A percentile compares a stretch with the other conserved stretches of the same genome.
phyloP scores from a whole-genome alignment of 2,888 invertebrate species.

The Sphaerophoria rueppellii region DNA sequence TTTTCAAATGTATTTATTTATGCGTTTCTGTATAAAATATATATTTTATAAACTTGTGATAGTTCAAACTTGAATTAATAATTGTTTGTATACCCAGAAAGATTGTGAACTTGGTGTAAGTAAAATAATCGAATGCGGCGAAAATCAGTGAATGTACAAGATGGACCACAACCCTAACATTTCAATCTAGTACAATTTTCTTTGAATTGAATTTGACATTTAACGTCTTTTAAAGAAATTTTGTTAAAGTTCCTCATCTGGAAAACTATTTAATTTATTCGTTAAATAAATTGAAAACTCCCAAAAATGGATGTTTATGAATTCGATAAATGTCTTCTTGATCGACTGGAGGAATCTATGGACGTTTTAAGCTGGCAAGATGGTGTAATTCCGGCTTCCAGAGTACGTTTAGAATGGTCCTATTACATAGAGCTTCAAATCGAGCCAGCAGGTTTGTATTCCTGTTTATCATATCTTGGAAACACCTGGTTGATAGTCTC shows the following conservation, averaged over 20 bases:
- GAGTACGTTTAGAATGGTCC: slow-evolving; percentile 84
- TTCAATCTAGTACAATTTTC: neutral
- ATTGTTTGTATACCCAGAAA: too few relatives aligned
- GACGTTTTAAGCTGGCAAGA: slow-evolving; percentile 83
- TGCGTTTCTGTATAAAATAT: too few relatives aligned
- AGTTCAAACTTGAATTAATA: too few relatives aligned
- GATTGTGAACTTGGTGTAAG: too few relatives aligned
- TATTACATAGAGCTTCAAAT: slow-evolving; percentile 84
- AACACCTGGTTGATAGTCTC: neutral
- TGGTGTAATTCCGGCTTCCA: slow-evolving; percentile 82
- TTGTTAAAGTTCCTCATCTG: neutral
- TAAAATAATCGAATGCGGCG: too few relatives aligned
- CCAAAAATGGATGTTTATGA: slow-evolving; percentile 84
- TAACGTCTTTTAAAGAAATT: slow-evolving; percentile 14
- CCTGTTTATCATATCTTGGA: neutral
- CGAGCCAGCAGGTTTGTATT: slow-evolving; percentile 82
- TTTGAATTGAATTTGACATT: slow-evolving; percentile 68
- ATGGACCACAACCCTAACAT: too few relatives aligned
- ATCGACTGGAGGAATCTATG: slow-evolving; percentile 83
- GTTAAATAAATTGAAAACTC: neutral
- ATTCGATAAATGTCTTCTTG: slow-evolving; percentile 84
- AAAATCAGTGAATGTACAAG: too few relatives aligned
- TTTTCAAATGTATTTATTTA: too few relatives aligned
- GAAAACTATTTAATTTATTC: neutral
- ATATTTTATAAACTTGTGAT: too few relatives aligned